Base-by-base conservation (phyloP, 2,113 vertebrate species). In the Pseudopipra pipra region DNA sequence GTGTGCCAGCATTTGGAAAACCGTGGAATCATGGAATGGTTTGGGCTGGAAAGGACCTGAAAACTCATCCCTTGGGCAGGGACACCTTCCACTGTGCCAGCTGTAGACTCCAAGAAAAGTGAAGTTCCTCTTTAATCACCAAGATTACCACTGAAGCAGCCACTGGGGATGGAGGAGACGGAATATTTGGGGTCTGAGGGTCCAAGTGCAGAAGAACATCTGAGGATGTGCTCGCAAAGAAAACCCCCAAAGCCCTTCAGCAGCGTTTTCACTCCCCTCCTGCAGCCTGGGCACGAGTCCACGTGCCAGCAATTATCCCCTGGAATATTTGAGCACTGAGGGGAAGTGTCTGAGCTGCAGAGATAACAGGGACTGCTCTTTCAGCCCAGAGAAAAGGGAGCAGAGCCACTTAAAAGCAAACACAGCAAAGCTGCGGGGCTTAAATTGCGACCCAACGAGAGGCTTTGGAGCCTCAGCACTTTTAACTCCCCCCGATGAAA, bases 61-160 rank as follows among this genome's bases (percentile, higher is more conserved):
- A 52, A 65, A 18, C 27, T 37, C 86, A 27, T 13, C 22, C 31
- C 31, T 27, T 13, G 37, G 37, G 35, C 19, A 44, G 77, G 27
- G 23, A 33, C 61, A 67, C 19, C 23, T 74, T 12, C 27, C 8
- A 6, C 31, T 13, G 20, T 15, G n/a, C n/a, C 58, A 35, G 41
- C 24, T 24, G 25, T 7, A 46, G 33, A 31, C 15, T 14, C 5
- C 47, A 37, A 39, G 51, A n/a, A 20, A 23, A 4, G 22, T 3
- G 1, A 14, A 75, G 4, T 18, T 54, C n/a, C 28, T 4, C 43
- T 56, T 52, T n/a, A 47, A n/a, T 17, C 1, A 0, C 10, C 61
- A 51, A 66, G 46, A 28, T 30, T 83, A 56, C 33, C 27, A 52
- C 3, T 91, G 39, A 14, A 62, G 37, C 27, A 61, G 56, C 25